Evolutionary conservation across 2,888 invertebrate species (phyloP).

Genomic region (Polydrusus tereticollis): DNA sequence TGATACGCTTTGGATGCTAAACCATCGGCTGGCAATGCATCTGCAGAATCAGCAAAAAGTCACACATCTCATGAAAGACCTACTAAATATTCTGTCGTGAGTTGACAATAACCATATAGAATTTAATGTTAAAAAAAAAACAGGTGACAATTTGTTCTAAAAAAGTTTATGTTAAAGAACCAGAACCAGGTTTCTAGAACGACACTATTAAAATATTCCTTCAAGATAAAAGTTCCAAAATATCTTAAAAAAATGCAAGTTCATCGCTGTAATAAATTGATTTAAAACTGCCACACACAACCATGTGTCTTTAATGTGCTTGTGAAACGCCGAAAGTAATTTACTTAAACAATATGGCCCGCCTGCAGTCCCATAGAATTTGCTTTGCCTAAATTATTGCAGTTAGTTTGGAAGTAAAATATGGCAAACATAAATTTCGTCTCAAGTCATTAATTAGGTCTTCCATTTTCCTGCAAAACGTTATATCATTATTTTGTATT

Average conservation of each 20-base stretch:
- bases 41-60: no score
- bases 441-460: constrained; percentile 15
- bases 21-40: no score
- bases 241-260: constrained; percentile 8
- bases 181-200: no score
- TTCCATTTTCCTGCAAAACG: background rate
- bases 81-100: no score
- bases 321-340: constrained; percentile 40
- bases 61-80: no score
- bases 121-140: no score
- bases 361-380: constrained; percentile 24
- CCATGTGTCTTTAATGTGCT: constrained; percentile 34
- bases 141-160: no score
- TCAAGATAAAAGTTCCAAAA: no score
- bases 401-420: constrained; percentile 30
- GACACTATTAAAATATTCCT: no score
- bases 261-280: background rate
- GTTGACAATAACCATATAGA: no score
- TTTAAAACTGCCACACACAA: constrained; percentile 5
- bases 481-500: background rate
- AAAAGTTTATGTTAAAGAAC: no score
- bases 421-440: constrained; percentile 19
- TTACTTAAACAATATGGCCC: constrained; percentile 41
- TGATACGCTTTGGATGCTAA: no score
- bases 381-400: constrained; percentile 32